Base-by-base conservation (phyloP, 2,113 vertebrate genomes). In the Ondatra zibethicus region DNA sequence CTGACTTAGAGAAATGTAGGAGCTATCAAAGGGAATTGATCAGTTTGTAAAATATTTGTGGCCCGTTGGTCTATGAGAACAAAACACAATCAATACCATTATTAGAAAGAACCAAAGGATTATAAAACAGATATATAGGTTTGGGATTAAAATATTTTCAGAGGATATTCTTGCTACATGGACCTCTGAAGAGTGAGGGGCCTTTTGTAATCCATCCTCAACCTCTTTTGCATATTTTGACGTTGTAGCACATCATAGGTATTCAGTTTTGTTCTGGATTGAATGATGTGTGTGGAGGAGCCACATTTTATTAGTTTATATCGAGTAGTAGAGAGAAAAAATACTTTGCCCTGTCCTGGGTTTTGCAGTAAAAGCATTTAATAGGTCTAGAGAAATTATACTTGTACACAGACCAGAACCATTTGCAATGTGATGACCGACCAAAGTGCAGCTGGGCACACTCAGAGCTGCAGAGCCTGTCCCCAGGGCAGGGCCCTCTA, bases 31-130 rank as follows among this genome's bases (percentile, higher is more conserved):
- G 82, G 94, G 91, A 97, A 98, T 97, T 94, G 96, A 98, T 97
- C 96, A 95, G 94, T 95, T 97, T 97, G 88, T 97, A 96, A 98
- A 98, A 97, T 98, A 98, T 98, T 89, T 97, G 96, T 96, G 96
- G 68, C 55, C 55, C 77, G 3, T 45, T 92, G 96, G 96, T 93
- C 89, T 96, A 82, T 47, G 89, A 95, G 96, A 89, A 94, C 91
- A 97, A 96, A 97, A 91, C 45, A 94, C 95, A 97, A 93, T 96
- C 95, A 63, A 96, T 97, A 96, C 55, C 82, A 80, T 96, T 97
- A 97, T 96, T 91, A 96, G 94, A 97, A 91, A 96, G 96, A 95
- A 85, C 86, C 78, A 75, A 87, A 97, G 78, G 93, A 93, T 96
- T 97, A 93, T 96, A 97, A 98, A 98, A 92, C 89, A 97, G 94